Percentiles rank a stretch among this genome's conserved stretches.
Evolutionary conservation across 2,888 invertebrate species (phyloP).

Genomic region (Rhaphigaster nebulosa): DNA sequence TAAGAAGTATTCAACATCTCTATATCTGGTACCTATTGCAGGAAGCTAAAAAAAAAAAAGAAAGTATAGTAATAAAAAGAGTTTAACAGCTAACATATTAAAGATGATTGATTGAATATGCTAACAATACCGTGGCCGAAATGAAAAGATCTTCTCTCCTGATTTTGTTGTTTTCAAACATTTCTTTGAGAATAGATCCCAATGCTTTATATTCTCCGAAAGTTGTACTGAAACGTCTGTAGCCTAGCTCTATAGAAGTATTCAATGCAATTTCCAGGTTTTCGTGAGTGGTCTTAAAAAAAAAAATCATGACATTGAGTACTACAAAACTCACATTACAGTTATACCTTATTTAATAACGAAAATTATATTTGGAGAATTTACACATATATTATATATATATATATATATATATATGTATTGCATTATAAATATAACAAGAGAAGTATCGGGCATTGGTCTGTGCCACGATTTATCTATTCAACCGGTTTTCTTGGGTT

Average conservation of each 20-base stretch:
- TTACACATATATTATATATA: no score
- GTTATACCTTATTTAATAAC: no score
- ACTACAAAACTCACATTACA: no score
- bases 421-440: no score
- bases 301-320: background rate
- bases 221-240: background rate
- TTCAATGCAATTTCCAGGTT: background rate
- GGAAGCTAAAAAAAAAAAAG: background rate
- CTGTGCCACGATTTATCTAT: no score
- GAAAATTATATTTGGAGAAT: no score
- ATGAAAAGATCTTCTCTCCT: background rate
- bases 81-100: background rate
- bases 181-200: background rate
- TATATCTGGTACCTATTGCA: background rate
- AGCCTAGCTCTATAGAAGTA: background rate
- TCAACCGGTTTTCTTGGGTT: no score
- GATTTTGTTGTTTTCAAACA: background rate
- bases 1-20: background rate
- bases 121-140: background rate
- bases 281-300: background rate
- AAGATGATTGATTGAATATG: background rate
- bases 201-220: background rate
- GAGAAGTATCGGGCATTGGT: no score
- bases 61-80: no score
- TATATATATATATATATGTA: no score